Evolutionary conservation across 2,888 invertebrate species (phyloP).

Genomic region (Apamea crenata): DNA sequence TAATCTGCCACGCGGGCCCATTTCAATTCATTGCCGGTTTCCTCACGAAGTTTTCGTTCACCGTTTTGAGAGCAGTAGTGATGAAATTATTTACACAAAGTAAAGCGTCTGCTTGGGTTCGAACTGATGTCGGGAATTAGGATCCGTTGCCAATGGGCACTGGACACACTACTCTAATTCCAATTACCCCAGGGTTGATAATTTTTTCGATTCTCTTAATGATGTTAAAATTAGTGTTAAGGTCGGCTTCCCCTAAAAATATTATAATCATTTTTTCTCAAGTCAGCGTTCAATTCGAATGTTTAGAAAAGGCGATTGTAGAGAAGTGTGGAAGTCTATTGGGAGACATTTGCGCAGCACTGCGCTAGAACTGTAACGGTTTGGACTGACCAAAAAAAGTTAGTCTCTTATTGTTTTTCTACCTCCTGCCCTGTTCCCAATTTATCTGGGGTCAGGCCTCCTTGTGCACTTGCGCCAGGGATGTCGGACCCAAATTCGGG

Average conservation of each 20-base stretch:
- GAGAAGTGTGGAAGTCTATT: not conserved
- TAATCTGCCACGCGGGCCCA: not conserved
- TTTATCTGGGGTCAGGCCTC: not conserved
- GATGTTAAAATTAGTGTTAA: too few relatives aligned
- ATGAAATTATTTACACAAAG: not conserved
- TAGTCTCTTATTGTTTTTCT: not conserved
- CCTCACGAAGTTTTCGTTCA: not conserved
- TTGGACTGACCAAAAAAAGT: not conserved
- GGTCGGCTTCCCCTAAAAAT: not conserved
- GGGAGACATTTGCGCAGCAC: not conserved
- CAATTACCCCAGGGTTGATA: not conserved
- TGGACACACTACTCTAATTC: too few relatives aligned
- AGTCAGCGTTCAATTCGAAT: not conserved
- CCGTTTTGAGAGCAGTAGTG: not conserved
- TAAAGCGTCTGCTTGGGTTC: too few relatives aligned
- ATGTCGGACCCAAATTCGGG: too few relatives aligned
- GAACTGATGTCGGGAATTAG: too few relatives aligned
- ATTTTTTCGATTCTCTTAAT: not conserved
- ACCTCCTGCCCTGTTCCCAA: too few relatives aligned
- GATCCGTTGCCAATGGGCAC: not conserved
- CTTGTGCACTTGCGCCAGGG: not conserved
- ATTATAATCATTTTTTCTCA: not conserved
- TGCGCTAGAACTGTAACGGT: not conserved
- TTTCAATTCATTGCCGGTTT: not conserved
- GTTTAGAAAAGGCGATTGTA: not conserved